Conservation (phyloP, 2,113 vertebrate species). For the Macquaria australasica region DNA sequence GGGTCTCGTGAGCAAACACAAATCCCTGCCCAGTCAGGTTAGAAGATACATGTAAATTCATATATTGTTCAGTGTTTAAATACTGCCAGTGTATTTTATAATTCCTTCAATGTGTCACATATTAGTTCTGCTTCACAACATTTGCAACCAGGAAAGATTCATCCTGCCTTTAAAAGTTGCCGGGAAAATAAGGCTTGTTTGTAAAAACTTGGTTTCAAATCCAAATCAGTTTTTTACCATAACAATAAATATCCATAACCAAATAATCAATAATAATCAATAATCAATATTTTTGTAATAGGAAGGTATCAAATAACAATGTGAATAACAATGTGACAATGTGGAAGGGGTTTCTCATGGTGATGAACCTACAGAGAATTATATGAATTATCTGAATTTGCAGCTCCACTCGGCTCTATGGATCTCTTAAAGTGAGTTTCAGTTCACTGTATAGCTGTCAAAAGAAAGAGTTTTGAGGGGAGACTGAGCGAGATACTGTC, state of each 20-base stretch:
- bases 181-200: not conserved
- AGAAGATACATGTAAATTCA: not conserved
- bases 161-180: not conserved
- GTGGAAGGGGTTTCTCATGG: too few relatives aligned
- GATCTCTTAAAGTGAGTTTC: too few relatives aligned
- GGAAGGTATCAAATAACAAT: too few relatives aligned
- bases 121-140: not conserved
- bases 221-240: not conserved
- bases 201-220: not conserved
- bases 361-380: too few relatives aligned
- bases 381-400: too few relatives aligned
- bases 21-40: conserved; percentile 44
- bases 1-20: not conserved
- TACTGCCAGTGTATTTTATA: not conserved
- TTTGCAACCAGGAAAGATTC: not conserved
- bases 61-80: not conserved
- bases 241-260: not conserved
- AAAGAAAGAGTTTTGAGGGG: too few relatives aligned
- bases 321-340: too few relatives aligned
- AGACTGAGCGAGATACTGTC: too few relatives aligned
- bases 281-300: too few relatives aligned
- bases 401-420: too few relatives aligned
- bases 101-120: not conserved
- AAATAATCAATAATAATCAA: too few relatives aligned
- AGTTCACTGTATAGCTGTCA: too few relatives aligned